These are phyloP conservation scores for Apis laboriosa DNA, from an alignment of 1,140 invertebrate genomes.

Conservation along the genomic window DNA sequence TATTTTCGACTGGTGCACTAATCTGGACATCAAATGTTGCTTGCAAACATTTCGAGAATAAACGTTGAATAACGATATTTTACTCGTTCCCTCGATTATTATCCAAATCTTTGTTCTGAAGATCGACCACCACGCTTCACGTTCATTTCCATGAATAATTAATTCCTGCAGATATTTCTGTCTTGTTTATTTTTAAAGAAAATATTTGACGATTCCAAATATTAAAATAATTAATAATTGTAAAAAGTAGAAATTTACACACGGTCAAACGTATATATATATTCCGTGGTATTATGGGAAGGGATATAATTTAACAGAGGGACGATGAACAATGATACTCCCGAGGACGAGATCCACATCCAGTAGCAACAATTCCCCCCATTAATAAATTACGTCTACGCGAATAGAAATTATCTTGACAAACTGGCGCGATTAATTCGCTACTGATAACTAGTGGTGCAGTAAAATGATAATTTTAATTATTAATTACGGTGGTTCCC, in stretches of 20 bases:
- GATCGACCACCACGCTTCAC: not conserved
- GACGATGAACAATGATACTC: slow-evolving; percentile 5
- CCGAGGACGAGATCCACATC: not conserved
- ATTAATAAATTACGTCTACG: not conserved
- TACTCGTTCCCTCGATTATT: not conserved
- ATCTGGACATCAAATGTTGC: not conserved
- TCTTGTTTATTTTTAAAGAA: not conserved
- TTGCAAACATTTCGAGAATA: not conserved
- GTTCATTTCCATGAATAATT: not conserved
- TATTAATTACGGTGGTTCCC: not conserved
- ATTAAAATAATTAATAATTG: not conserved
- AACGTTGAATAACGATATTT: not conserved
- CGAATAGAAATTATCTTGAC: slow-evolving; percentile 1
- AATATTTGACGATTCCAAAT: not conserved
- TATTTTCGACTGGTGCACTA: not conserved
- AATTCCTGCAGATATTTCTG: not conserved
- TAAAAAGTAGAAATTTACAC: too few relatives aligned
- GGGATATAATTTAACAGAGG: not conserved
- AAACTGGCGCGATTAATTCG: not conserved
- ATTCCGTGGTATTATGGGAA: not conserved
- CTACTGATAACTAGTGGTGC: not conserved
- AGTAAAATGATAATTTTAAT: not conserved
- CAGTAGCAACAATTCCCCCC: not conserved
- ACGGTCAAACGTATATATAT: not conserved
- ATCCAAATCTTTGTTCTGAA: not conserved